A percentile compares a stretch with the other conserved stretches of the same genome.
phyloP scores from a whole-genome alignment of 2,888 invertebrate species.

The Glaucopsyche alexis region DNA sequence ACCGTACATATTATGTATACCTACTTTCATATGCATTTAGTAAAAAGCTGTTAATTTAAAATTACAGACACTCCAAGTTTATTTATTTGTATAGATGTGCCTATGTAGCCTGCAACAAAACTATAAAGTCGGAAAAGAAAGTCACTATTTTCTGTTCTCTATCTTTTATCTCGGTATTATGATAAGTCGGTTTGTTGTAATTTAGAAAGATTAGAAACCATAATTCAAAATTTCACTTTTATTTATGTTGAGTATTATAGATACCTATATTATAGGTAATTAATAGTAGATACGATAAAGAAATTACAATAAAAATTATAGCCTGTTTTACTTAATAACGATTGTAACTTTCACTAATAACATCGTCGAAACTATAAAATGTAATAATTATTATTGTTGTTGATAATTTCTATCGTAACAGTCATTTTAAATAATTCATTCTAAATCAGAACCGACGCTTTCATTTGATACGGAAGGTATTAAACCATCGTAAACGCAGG shows the following conservation, averaged over 20 bases:
- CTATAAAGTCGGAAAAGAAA: not conserved
- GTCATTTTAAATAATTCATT: not conserved
- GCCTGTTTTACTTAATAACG: not conserved
- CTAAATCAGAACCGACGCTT: constrained; percentile 5
- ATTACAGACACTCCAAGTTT: no score
- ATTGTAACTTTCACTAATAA: not conserved
- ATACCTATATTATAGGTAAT: not conserved
- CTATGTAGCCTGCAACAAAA: no score
- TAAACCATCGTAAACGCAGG: not conserved
- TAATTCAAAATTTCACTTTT: constrained; percentile 6
- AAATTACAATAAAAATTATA: constrained; percentile 2
- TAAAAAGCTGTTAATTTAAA: no score
- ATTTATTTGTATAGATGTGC: no score
- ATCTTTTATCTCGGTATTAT: not conserved
- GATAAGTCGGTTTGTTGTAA: no score
- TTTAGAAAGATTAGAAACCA: not conserved
- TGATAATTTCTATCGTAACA: not conserved
- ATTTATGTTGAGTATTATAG: not conserved
- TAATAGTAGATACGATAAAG: not conserved
- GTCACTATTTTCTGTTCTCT: not conserved
- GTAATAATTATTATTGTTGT: not conserved
- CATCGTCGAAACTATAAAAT: not conserved
- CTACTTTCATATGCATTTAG: no score
- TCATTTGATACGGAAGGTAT: constrained; percentile 22
- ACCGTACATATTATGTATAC: no score